Evolutionary conservation across 2,888 invertebrate species (phyloP).

Genomic region (Platycheirus rosarum): DNA sequence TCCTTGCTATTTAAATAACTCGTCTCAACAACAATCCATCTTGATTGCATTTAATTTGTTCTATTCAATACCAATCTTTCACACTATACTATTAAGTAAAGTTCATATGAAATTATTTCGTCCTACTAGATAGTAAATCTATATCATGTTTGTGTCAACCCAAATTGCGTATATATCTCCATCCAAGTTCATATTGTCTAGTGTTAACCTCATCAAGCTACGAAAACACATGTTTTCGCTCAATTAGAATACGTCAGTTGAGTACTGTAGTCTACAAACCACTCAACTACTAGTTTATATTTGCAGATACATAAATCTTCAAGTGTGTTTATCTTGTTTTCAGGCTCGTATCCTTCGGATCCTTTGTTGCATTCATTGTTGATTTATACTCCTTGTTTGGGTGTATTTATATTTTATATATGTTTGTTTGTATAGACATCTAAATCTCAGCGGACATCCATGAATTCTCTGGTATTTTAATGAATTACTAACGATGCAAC

Average conservation of each 20-base stretch:
- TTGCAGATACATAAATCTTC: slow-evolving; percentile 61
- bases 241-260: slow-evolving; percentile 51
- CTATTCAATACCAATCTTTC: slow-evolving; percentile 41
- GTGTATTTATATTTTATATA: neutral
- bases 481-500: slow-evolving; percentile 68
- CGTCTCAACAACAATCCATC: slow-evolving; percentile 11
- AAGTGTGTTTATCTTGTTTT: slow-evolving; percentile 63
- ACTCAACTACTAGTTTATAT: slow-evolving; percentile 57
- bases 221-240: slow-evolving; percentile 68
- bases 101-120: slow-evolving; percentile 49
- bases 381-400: slow-evolving; percentile 15
- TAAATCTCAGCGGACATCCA: slow-evolving; percentile 57
- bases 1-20: neutral
- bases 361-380: slow-evolving; percentile 37
- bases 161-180: slow-evolving; percentile 7
- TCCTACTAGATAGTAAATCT: slow-evolving; percentile 14
- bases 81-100: slow-evolving; percentile 33
- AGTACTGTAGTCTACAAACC: slow-evolving; percentile 44
- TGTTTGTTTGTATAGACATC: slow-evolving; percentile 12
- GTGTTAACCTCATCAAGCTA: slow-evolving; percentile 49
- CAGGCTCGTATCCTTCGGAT: slow-evolving; percentile 15
- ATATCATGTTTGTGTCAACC: slow-evolving; percentile 33
- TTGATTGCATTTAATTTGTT: slow-evolving; percentile 31
- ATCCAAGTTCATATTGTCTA: slow-evolving; percentile 4
- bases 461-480: slow-evolving; percentile 59